Evolutionary conservation across 2,888 invertebrate species (phyloP), one percentile per base, ranked within the genome.

Genomic region (Hipparchia semele): DNA sequence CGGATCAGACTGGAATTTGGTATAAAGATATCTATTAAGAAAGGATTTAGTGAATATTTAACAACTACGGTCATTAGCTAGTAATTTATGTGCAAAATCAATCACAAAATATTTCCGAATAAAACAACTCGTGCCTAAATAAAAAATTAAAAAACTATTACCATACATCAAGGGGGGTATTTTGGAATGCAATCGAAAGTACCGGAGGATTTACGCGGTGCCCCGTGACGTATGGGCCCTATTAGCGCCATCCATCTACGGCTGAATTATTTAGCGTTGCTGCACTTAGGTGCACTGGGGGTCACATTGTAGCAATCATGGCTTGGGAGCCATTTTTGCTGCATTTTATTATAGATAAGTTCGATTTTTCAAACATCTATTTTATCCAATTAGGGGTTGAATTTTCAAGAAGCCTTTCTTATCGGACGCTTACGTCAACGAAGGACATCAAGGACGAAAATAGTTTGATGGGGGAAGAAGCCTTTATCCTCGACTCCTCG

Each of bases 171-270:
- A 69, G 61, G 13, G 71, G 73, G 69, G 77, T 76, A 74, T 84
- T 83, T 81, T 77, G 80, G 79, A 77, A 81, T 80, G 85, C 85
- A 86, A 86, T 86, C 86, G 86, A 88, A 87, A 87, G 88, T 89
- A 85, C 86, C 87, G 89, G 90, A 90, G 90, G 90, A 91, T 92
- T 91, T 90, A 90, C 89, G 87, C 81, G 80, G 79, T 80, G 79
- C 83, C 80, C 75, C 68, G 86, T 89, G 91, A 92, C 81, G 83
- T 88, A 92, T 91, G 81, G 84, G 73, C 75, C 75, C 85, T 90
- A 89, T 91, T 90, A 88, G 80, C 82, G 78, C 85, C 78, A 90
- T 91, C 87, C 82, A 86, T 88, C 89, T 80, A 72, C 76, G 71
- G 74, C 82, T 87, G 90, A 88, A 91, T 89, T 90, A 91, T 92